phyloP scores from a whole-genome alignment of 2,113 vertebrate species.

The Sinocyclocheilus anophthalmus region DNA sequence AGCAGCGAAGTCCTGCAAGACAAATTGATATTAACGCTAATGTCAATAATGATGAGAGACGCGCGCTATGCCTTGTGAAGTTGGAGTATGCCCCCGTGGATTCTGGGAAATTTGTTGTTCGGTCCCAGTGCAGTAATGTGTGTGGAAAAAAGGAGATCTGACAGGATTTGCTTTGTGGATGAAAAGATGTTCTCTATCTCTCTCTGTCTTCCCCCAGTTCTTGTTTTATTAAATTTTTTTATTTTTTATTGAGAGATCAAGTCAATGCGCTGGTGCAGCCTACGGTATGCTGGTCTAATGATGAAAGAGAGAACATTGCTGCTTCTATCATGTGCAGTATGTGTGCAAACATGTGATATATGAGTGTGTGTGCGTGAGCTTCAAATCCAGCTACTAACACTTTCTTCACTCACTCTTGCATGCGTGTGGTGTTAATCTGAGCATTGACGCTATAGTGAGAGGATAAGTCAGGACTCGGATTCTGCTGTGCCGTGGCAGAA shows the following conservation, averaged over 20 bases:
- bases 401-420: background rate
- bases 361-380: background rate
- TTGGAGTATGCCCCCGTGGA: slow-evolving; percentile 39
- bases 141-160: slow-evolving; percentile 42
- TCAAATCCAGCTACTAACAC: slow-evolving; percentile 7
- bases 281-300: slow-evolving; percentile 62
- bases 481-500: slow-evolving; percentile 41
- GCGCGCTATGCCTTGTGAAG: slow-evolving; percentile 14
- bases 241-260: slow-evolving; percentile 68
- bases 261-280: slow-evolving; percentile 68
- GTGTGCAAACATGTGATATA: background rate
- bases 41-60: slow-evolving; percentile 55
- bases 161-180: slow-evolving; percentile 48
- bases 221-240: slow-evolving; percentile 54
- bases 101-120: slow-evolving; percentile 64
- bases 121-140: slow-evolving; percentile 55
- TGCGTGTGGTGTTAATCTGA: slow-evolving; percentile 50
- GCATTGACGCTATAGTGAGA: slow-evolving; percentile 39
- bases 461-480: slow-evolving; percentile 47
- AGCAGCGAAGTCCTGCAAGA: slow-evolving; percentile 28
- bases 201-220: background rate
- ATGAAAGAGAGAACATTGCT: slow-evolving; percentile 67
- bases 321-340: slow-evolving; percentile 55
- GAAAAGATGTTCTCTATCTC: slow-evolving; percentile 57
- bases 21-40: slow-evolving; percentile 55